phyloP scores from a whole-genome alignment of 2,113 vertebrate species.

The Atractosteus spatula region DNA sequence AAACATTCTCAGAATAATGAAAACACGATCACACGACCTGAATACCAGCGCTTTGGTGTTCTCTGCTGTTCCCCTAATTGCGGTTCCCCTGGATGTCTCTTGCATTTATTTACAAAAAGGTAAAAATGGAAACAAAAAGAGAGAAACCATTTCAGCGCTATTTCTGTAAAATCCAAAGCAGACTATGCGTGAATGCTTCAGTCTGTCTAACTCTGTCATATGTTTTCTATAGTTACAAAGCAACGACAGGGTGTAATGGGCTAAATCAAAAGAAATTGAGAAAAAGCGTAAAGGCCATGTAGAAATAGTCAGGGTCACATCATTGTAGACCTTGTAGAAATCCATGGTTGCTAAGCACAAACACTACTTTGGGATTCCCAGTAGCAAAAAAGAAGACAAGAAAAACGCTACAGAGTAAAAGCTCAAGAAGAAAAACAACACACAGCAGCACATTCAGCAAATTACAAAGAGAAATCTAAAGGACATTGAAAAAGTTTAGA shows the following conservation, averaged over 20 bases:
- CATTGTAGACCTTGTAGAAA: conserved; percentile 45
- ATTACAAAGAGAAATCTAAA: conserved; percentile 48
- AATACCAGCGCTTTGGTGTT: conserved; percentile 43
- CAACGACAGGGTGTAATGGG: conserved; percentile 41
- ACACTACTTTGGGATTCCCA: conserved; percentile 46
- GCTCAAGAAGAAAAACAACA: conserved; percentile 62
- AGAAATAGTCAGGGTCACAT: neutral
- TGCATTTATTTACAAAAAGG: conserved; percentile 17
- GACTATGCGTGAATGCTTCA: conserved; percentile 34
- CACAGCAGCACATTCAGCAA: conserved; percentile 57
- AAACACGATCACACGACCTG: conserved; percentile 56
- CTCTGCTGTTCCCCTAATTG: conserved; percentile 57
- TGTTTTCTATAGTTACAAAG: too few species aligned
- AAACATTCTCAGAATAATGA: conserved; percentile 58
- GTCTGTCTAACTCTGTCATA: too few species aligned
- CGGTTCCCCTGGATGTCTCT: conserved; percentile 44
- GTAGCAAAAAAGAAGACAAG: conserved; percentile 53
- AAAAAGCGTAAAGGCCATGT: neutral
- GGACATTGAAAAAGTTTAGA: conserved; percentile 38
- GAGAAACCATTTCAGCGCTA: conserved; percentile 37
- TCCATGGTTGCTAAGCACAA: conserved; percentile 56
- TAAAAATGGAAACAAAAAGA: neutral
- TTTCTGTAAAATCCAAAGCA: conserved; percentile 48
- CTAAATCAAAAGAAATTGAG: neutral
- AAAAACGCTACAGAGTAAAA: conserved; percentile 46